These are phyloP conservation scores for Drosophila dunni DNA, from an alignment of 1,140 invertebrate species.

Conservation along the genomic window DNA sequence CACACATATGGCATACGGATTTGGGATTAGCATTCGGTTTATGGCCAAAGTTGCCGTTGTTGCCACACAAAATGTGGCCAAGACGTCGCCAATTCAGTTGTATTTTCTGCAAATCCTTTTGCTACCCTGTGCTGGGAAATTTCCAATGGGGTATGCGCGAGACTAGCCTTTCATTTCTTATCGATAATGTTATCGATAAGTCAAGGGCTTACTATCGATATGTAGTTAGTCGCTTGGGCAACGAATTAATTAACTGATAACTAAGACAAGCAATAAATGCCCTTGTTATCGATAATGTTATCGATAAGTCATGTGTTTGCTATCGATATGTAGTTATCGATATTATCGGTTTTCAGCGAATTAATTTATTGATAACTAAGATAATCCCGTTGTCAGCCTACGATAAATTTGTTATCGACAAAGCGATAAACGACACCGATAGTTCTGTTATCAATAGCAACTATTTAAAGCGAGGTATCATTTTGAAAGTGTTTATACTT, in stretches of 20 bases:
- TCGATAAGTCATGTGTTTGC: background rate
- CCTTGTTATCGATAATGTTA: background rate
- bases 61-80: constrained; percentile 44
- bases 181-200: background rate
- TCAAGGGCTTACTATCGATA: background rate
- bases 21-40: constrained; percentile 31
- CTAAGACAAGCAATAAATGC: too few species aligned
- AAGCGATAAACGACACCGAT: too few species aligned
- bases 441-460: too few species aligned
- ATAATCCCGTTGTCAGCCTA: too few species aligned
- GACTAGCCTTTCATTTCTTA: background rate
- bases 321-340: background rate
- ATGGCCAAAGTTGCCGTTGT: constrained; percentile 10
- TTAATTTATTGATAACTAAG: too few species aligned
- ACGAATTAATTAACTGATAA: too few species aligned
- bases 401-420: background rate
- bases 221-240: too few species aligned
- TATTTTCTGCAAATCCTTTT: constrained; percentile 63
- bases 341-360: too few species aligned
- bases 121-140: constrained; percentile 22
- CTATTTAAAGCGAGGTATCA: too few species aligned
- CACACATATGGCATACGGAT: constrained; percentile 22
- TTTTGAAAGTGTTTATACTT: too few species aligned
- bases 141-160: background rate
- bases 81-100: constrained; percentile 59